Conservation (phyloP, 2,797 vertebrate species). For the Capromys pilorides region DNA sequence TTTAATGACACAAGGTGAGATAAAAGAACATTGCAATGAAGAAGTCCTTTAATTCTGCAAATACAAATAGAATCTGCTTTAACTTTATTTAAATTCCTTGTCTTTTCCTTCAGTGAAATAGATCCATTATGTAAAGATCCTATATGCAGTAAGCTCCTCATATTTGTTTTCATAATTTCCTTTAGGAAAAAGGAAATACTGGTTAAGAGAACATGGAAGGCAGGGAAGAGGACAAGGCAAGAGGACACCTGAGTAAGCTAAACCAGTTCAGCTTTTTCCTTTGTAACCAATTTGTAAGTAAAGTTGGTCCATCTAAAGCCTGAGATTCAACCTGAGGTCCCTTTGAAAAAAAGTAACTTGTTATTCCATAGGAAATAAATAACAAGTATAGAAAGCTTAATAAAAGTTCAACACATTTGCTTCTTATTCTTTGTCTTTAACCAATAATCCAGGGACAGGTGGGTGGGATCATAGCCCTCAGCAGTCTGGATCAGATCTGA, state of each 20-base stretch:
- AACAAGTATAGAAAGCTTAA: conserved; percentile 33
- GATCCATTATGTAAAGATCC: background rate
- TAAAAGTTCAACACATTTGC: background rate
- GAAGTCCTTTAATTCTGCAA: conserved; percentile 78
- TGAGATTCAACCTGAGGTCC: conserved; percentile 19
- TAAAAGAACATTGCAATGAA: conserved; percentile 84
- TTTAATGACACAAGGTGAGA: conserved; percentile 88
- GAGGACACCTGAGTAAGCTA: background rate
- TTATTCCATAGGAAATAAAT: conserved; percentile 10
- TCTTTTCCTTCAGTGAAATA: conserved; percentile 38
- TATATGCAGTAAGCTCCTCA: background rate
- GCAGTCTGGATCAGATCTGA: conserved; percentile 58
- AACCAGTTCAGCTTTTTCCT: background rate
- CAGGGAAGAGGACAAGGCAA: background rate
- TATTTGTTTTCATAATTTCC: background rate
- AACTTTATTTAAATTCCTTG: conserved; percentile 68
- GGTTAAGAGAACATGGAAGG: background rate
- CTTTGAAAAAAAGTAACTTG: background rate
- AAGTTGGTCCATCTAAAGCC: conserved; percentile 25
- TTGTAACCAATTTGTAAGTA: background rate
- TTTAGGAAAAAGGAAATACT: background rate
- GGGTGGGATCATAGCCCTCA: conserved; percentile 62
- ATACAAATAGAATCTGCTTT: conserved; percentile 70
- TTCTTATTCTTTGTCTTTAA: conserved; percentile 67
- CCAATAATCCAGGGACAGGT: conserved; percentile 66